A percentile compares a stretch with the other conserved stretches of the same genome.
Evolutionary conservation across 2,797 vertebrate species (phyloP).

Genomic region (Sebastolobus altivelis): DNA sequence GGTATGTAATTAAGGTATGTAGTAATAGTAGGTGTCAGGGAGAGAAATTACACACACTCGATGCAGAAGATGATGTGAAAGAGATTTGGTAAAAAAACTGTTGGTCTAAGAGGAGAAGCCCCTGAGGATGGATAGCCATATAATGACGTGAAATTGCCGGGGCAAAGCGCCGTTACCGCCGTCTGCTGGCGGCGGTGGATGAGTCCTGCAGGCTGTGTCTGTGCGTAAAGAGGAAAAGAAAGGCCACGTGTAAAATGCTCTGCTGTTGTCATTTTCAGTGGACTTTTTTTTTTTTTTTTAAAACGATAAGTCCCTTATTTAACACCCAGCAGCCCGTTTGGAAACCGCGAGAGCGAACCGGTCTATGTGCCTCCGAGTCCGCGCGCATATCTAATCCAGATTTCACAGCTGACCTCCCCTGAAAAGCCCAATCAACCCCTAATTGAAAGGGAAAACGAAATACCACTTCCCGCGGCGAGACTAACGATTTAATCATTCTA

Average conservation of each 20-base stretch:
- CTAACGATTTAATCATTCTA: slow-evolving; percentile 99
- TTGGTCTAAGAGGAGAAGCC: slow-evolving; percentile 49
- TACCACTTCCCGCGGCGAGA: slow-evolving; percentile 95
- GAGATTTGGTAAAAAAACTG: slow-evolving; percentile 31
- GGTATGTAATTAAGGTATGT: slow-evolving; percentile 58
- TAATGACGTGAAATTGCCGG: slow-evolving; percentile 51
- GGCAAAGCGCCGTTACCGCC: slow-evolving; percentile 87
- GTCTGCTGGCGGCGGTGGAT: slow-evolving; percentile 88
- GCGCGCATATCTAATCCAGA: slow-evolving; percentile 95
- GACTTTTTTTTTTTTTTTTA: not conserved
- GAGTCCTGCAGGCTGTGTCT: slow-evolving; percentile 7
- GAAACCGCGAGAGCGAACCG: slow-evolving; percentile 15
- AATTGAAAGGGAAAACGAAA: slow-evolving; percentile 98
- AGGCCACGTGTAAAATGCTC: slow-evolving; percentile 13
- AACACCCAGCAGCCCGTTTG: slow-evolving; percentile 20
- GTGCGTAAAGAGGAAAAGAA: not conserved
- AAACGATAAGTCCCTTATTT: slow-evolving; percentile 14
- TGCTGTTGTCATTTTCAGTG: not conserved
- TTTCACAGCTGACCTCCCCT: slow-evolving; percentile 99
- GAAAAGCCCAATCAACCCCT: slow-evolving; percentile 99
- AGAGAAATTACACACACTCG: slow-evolving; percentile 44
- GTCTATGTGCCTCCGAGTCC: slow-evolving; percentile 47
- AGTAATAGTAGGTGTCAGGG: slow-evolving; percentile 43
- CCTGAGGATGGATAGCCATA: slow-evolving; percentile 43
- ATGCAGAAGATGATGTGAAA: slow-evolving; percentile 34